Percentiles rank a stretch among this genome's conserved stretches.
Evolutionary conservation across 2,113 vertebrate species (phyloP).

Genomic region (Scomber scombrus): DNA sequence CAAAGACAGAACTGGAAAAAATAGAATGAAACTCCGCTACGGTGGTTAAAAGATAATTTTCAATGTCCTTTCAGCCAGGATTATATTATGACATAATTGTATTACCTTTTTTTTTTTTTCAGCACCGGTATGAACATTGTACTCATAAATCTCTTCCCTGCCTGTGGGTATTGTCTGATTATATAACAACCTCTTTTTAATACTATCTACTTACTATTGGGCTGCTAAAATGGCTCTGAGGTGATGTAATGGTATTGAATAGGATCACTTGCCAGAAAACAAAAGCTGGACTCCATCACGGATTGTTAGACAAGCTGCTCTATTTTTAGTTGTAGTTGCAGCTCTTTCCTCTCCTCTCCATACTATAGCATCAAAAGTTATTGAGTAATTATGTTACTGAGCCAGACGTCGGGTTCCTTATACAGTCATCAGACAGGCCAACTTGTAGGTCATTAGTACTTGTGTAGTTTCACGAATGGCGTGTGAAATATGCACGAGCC

Average conservation of each 20-base stretch:
- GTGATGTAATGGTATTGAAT: constrained; percentile 49
- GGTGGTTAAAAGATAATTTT: constrained; percentile 15
- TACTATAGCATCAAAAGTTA: constrained; percentile 28
- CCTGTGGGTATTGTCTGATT: neutral
- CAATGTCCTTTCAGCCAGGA: neutral
- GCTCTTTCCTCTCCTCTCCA: constrained; percentile 23
- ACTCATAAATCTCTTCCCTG: neutral
- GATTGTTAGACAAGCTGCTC: constrained; percentile 50
- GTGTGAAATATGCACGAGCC: constrained; percentile 61
- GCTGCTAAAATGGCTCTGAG: constrained; percentile 25
- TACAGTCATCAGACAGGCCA: constrained; percentile 51
- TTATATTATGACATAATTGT: neutral
- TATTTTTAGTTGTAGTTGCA: constrained; percentile 59
- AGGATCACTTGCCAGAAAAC: constrained; percentile 31
- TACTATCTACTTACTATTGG: neutral
- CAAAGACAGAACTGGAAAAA: constrained; percentile 18
- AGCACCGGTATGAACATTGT: neutral
- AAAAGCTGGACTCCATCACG: constrained; percentile 38
- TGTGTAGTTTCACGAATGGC: constrained; percentile 59
- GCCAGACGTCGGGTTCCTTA: constrained; percentile 60
- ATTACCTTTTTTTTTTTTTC: neutral
- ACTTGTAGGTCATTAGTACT: constrained; percentile 44
- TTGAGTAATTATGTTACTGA: constrained; percentile 38
- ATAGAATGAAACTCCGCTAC: neutral
- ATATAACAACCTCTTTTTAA: neutral